phyloP scores from a whole-genome alignment of 2,113 vertebrate genomes.

The Paradoxurus hermaphroditus region DNA sequence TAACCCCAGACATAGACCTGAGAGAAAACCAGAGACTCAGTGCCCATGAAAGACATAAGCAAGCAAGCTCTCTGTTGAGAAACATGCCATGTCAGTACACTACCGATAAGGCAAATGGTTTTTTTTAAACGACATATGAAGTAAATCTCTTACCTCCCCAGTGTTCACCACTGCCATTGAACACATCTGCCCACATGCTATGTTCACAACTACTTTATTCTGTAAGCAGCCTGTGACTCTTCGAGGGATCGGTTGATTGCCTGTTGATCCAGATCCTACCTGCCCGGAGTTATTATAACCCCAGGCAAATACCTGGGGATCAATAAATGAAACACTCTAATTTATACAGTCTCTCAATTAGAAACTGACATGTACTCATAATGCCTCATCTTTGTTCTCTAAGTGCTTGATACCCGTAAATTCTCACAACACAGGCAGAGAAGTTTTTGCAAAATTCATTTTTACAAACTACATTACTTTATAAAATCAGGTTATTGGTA shows the following conservation, averaged over 20 bases:
- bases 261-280: slow-evolving; percentile 97
- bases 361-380: background rate
- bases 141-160: slow-evolving; percentile 89
- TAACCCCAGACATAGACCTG: slow-evolving; percentile 98
- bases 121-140: background rate
- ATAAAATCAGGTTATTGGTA: background rate
- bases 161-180: slow-evolving; percentile 97
- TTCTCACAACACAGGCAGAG: background rate
- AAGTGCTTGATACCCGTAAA: background rate
- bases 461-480: background rate
- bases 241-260: slow-evolving; percentile 95
- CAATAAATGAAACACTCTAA: background rate
- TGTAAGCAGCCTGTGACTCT: slow-evolving; percentile 96
- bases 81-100: background rate
- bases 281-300: slow-evolving; percentile 99
- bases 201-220: slow-evolving; percentile 92
- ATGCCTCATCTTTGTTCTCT: background rate
- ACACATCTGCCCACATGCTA: slow-evolving; percentile 98
- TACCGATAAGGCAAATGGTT: background rate
- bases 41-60: background rate
- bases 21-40: slow-evolving; percentile 5
- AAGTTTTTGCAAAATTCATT: background rate
- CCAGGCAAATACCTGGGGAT: slow-evolving; percentile 93
- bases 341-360: background rate
- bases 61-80: background rate